phyloP scores from a whole-genome alignment of 2,797 vertebrate species.

The Momotus momota region DNA sequence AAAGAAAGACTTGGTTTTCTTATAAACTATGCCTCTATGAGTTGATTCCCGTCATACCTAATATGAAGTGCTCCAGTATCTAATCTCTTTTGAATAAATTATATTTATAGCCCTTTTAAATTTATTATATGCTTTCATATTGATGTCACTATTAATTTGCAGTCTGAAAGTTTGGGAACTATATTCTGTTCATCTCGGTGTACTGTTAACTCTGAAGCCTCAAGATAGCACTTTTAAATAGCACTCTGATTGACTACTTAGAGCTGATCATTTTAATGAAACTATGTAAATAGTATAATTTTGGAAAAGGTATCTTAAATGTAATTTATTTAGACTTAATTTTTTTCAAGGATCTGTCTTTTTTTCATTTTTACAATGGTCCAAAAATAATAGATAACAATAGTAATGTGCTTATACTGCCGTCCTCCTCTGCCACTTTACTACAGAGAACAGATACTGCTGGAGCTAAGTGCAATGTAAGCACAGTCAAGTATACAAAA shows the following conservation, averaged over 20 bases:
- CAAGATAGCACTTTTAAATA: not conserved
- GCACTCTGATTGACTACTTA: not conserved
- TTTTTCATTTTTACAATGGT: not conserved
- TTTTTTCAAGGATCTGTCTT: not conserved
- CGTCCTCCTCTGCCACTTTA: not conserved
- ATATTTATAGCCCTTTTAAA: not conserved
- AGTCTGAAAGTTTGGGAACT: conserved; percentile 10
- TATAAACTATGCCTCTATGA: not conserved
- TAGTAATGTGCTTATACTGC: not conserved
- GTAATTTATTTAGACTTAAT: not conserved
- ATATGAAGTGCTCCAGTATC: not conserved
- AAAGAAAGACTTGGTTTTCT: not conserved
- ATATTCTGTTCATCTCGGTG: not conserved
- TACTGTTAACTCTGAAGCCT: not conserved
- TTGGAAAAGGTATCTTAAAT: not conserved
- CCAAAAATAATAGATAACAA: not conserved
- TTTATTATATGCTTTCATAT: not conserved
- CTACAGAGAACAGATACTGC: not conserved
- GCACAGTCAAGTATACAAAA: conserved; percentile 5
- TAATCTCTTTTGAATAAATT: not conserved
- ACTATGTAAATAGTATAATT: not conserved
- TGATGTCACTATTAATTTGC: not conserved
- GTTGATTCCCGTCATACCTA: conserved; percentile 25
- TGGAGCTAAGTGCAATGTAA: not conserved
- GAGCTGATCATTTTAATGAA: not conserved